phyloP scores from a whole-genome alignment of 2,113 vertebrate genomes.

The Hemiprocne comata region DNA sequence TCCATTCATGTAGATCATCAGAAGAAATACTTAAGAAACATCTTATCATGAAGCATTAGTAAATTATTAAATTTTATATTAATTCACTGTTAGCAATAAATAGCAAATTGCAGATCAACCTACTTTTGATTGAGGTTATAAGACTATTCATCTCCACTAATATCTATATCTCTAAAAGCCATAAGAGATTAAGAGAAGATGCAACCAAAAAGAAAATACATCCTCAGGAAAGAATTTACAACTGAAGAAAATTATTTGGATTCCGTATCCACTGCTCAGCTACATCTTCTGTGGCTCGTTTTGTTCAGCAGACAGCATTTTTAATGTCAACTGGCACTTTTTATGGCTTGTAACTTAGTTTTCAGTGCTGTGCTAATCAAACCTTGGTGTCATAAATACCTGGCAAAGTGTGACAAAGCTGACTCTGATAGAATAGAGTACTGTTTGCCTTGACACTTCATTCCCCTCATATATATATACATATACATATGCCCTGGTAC shows the following conservation, averaged over 20 bases:
- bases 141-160: background rate
- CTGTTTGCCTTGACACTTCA: background rate
- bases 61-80: background rate
- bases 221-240: background rate
- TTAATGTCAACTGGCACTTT: background rate
- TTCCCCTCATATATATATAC: background rate
- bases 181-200: background rate
- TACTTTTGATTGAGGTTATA: background rate
- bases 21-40: background rate
- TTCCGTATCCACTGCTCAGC: background rate
- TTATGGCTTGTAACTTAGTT: background rate
- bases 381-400: background rate
- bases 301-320: background rate
- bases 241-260: background rate
- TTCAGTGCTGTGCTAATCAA: background rate
- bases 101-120: background rate
- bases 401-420: background rate
- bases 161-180: background rate
- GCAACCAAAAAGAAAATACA: background rate
- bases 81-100: background rate
- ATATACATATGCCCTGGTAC: background rate
- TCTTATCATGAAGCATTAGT: background rate
- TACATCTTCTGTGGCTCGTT: background rate
- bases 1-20: background rate
- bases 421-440: background rate